Base-by-base conservation (phyloP, 2,797 vertebrate species). In the Luscinia megarhynchos region DNA sequence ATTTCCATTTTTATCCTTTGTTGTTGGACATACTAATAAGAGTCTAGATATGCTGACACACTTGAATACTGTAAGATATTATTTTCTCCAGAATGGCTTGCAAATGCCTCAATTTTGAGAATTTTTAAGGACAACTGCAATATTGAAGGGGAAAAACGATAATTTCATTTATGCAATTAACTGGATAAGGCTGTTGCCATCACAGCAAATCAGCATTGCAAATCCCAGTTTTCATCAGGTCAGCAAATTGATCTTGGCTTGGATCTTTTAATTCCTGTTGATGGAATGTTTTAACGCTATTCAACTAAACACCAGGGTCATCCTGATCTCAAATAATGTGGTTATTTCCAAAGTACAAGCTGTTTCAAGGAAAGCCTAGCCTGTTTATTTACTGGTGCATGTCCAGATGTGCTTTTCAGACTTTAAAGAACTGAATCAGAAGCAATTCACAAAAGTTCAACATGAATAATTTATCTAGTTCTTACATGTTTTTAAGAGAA, bases 391-490 rank as follows among this genome's bases (percentile, higher is more conserved):
- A 87, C 68, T 89, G 63, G 75, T 86, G 82, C 63, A n/a, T 84
- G 54, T 87, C 84, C 77, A 94, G 80, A 89, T 94, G 70, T 84
- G 78, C 46, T 92, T 96, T 93, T 86, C 85, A 94, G 51, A 55
- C 45, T 91, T 79, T 67, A 93, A 92, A 93, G 46, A 87, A 87
- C 66, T 68, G 72, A 94, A 91, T 95, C 80, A 93, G 78, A 97
- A 94, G 89, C 83, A 96, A 95, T 95, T 95, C 81, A 92, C 43
- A 64, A 38, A 89, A 96, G 75, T 93, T 55, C 20, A 58, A 57
- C 54, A 82, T 82, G 46, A 96, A 95, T 93, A 95, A 96, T 97
- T 92, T 94, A 94, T 93, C 53, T 63, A 80, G 59, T 67, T 79
- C 86, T 79, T 94, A 77, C 46, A 83, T 63, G 67, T 61, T 90